Evolutionary conservation across 2,113 vertebrate genomes (phyloP), one percentile per base, ranked within the genome.

Genomic region (Etheostoma cragini): DNA sequence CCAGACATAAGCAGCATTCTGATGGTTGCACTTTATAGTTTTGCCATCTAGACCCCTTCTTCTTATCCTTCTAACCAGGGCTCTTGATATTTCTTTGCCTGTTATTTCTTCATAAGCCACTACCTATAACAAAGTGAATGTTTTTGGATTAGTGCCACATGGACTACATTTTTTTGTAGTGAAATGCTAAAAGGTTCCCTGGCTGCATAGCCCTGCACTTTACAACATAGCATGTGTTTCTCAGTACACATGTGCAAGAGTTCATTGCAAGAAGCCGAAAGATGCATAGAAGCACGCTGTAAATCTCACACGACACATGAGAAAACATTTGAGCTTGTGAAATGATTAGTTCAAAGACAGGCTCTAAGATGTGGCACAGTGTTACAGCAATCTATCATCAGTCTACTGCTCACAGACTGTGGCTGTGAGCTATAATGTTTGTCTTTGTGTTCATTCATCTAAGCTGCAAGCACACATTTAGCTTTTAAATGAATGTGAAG

Each of bases 271-370:
- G 45, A 21, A 68, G 67, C 72, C 77, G 81, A 77, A 77, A 72
- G 56, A 53, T 82, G 58, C 49, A 77, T 74, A 72, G 56, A 53
- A 82, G 53, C 49, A 54, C 47, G 54, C 22, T 75, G 14, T 87
- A 90, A 89, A 79, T 85, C 75, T 81, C 68, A 66, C 22, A 54
- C 46, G 68, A 85, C 65, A 66, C 53, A 60, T 42, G 69, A 70
- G 47, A 76, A 68, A 83, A 83, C 74, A 80, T 72, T 52, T 61
- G 66, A 80, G 67, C 72, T 74, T 78, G 66, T 82, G 65, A 83
- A 84, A 78, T 60, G 33, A 63, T 85, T 21, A 74, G 68, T 83
- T 83, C 50, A 81, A 72, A 83, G 69, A 66, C 26, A 17, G 24
- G 17, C 63, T 80, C 22, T 78, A 61, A 72, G 52, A 81, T 82